Percentiles rank a stretch among this genome's conserved stretches.
phyloP scores from a whole-genome alignment of 1,140 invertebrate genomes.

The Lepidotrigona ventralis region DNA sequence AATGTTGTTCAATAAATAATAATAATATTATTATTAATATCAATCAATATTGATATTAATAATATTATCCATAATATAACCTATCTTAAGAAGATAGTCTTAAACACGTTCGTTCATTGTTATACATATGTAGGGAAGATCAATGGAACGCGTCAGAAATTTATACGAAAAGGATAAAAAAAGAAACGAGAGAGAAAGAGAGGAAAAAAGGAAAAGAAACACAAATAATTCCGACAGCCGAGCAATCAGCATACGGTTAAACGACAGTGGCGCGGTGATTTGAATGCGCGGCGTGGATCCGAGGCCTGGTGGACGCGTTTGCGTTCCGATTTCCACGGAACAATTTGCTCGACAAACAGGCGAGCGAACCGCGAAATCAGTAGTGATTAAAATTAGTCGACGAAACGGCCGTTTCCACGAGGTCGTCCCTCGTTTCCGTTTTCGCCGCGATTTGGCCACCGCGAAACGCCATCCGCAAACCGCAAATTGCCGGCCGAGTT shows the following conservation, averaged over 20 bases:
- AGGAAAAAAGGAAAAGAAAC: slow-evolving; percentile 1
- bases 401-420: neutral
- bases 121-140: neutral
- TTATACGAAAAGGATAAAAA: neutral
- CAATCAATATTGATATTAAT: too few relatives aligned
- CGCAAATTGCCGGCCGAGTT: neutral
- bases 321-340: neutral
- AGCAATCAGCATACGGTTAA: slow-evolving; percentile 14
- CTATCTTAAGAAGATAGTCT: too few relatives aligned
- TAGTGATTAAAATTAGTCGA: slow-evolving; percentile 31
- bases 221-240: neutral
- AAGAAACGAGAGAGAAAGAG: neutral
- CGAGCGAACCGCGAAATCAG: slow-evolving; percentile 8
- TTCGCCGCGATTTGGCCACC: neutral
- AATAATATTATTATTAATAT: too few relatives aligned
- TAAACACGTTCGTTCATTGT: too few relatives aligned
- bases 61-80: too few relatives aligned
- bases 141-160: slow-evolving; percentile 3
- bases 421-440: neutral
- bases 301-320: neutral
- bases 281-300: slow-evolving; percentile 4
- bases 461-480: neutral
- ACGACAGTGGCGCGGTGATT: neutral
- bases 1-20: too few relatives aligned
- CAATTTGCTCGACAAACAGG: neutral